Percentiles rank a stretch among this genome's conserved stretches.
Evolutionary conservation across 2,113 vertebrate genomes (phyloP).

Genomic region (Cyanistes caeruleus): DNA sequence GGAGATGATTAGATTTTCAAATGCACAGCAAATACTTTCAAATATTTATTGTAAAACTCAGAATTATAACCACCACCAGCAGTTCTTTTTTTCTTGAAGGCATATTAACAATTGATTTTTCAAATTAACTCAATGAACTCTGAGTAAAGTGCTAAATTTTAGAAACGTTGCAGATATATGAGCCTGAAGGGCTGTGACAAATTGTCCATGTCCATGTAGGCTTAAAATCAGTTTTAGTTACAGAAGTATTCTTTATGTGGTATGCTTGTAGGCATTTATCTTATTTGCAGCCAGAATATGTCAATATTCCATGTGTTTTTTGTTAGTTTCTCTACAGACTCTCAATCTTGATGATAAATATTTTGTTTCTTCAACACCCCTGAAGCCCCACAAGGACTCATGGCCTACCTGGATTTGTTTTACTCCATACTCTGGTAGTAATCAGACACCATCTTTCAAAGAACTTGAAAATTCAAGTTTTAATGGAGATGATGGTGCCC

Average conservation of each 20-base stretch:
- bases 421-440: background rate
- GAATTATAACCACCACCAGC: background rate
- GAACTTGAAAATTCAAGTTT: background rate
- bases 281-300: background rate
- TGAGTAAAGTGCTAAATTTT: background rate
- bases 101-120: background rate
- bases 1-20: background rate
- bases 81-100: background rate
- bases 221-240: background rate
- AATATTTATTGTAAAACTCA: background rate
- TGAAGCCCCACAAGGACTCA: background rate
- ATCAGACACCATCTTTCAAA: background rate
- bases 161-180: background rate
- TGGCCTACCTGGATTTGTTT: background rate
- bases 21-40: background rate
- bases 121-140: background rate
- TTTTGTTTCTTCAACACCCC: background rate
- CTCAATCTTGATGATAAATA: background rate
- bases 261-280: background rate
- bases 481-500: background rate
- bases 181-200: background rate
- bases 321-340: background rate
- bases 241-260: background rate
- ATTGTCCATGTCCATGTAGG: background rate
- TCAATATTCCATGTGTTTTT: background rate